Percentiles rank a stretch among this genome's conserved stretches.
Conservation (phyloP, 2,888 invertebrate genomes). For the Melanostoma mellinum region DNA sequence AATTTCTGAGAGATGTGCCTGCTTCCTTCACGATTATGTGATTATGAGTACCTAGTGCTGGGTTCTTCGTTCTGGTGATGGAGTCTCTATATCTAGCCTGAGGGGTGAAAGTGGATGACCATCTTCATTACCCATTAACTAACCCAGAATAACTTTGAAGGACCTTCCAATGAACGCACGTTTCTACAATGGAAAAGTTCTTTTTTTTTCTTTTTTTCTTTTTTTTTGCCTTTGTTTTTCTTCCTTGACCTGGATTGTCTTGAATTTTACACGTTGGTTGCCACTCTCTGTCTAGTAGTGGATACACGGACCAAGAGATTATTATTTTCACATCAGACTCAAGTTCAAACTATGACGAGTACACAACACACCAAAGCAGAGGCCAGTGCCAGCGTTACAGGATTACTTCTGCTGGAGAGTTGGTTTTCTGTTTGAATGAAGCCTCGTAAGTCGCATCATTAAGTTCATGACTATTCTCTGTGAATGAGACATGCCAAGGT, state of each 20-base stretch:
- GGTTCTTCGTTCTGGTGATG: conserved; percentile 23
- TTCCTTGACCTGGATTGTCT: conserved; percentile 30
- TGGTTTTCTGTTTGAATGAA: conserved; percentile 4
- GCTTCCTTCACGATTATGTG: conserved; percentile 71
- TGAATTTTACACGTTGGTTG: conserved; percentile 28
- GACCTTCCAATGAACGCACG: conserved; percentile 48
- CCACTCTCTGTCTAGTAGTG: not conserved
- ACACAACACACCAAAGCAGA: conserved; percentile 7
- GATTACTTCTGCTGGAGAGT: not conserved
- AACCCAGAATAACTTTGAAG: conserved; percentile 40
- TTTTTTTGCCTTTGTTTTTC: not conserved
- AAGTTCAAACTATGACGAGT: conserved; percentile 59
- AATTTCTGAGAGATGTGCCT: conserved; percentile 58
- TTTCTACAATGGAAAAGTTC: conserved; percentile 57
- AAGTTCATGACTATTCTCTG: conserved; percentile 36
- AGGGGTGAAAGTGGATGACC: conserved; percentile 40
- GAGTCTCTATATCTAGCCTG: not conserved
- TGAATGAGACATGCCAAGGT: conserved; percentile 1
- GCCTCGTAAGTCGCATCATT: conserved; percentile 55
- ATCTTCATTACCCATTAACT: conserved; percentile 65
- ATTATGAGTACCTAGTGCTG: conserved; percentile 49
- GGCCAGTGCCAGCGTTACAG: not conserved
- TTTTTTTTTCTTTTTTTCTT: conserved; percentile 33
- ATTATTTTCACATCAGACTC: conserved; percentile 67
- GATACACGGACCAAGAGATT: conserved; percentile 45